Base-by-base conservation (phyloP, 1,140 invertebrate species). In the Bilobella aurantiaca region DNA sequence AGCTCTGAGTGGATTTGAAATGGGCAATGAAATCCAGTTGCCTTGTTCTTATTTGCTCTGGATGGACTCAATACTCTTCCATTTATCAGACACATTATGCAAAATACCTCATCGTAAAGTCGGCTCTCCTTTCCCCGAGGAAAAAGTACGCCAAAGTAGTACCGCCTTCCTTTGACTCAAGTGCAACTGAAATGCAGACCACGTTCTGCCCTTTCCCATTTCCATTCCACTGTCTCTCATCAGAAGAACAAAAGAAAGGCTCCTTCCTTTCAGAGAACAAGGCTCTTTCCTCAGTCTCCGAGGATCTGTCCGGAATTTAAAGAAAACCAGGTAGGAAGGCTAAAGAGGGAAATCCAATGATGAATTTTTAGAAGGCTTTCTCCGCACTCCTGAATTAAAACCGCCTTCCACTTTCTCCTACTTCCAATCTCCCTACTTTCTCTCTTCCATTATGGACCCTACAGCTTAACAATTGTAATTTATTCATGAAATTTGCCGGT, bases 401-500 rank as follows among this genome's bases (percentile, higher is more conserved):
- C 47, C 42, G 64, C 42, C 37, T 65, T 64, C 59, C 63, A 32
- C 32, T 37, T 37, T 46, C 28, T 64, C 37, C 32, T 18, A 61
- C 31, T 42, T 47, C 60, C n/a, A 62, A 47, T 42, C 60, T 42
- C 29, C 29, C 23, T 62, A 30, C 12, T 27, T 5, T 27, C 59
- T 28, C 57, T 42, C 25, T 23, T 62, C 60, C 34, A 29, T 61
- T 29, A 25, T 53, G 16, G 23, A 63, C 25, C 32, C 37, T 42
- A 42, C 37, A 42, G 37, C 49, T 53, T 53, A 53, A 53, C 49
- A 53, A 53, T 14, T 56, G 8, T 69, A 69, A 69, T 69, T 69
- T 69, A 69, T 69, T 69, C 68, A 69, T 69, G 68, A 69, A 69
- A 69, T 69, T 68, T 62, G 46, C 63, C 67, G 58, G 37, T 64